A percentile compares a stretch with the other conserved stretches of the same genome.
phyloP scores from a whole-genome alignment of 1,140 invertebrate genomes.

The Ectropis grisescens region DNA sequence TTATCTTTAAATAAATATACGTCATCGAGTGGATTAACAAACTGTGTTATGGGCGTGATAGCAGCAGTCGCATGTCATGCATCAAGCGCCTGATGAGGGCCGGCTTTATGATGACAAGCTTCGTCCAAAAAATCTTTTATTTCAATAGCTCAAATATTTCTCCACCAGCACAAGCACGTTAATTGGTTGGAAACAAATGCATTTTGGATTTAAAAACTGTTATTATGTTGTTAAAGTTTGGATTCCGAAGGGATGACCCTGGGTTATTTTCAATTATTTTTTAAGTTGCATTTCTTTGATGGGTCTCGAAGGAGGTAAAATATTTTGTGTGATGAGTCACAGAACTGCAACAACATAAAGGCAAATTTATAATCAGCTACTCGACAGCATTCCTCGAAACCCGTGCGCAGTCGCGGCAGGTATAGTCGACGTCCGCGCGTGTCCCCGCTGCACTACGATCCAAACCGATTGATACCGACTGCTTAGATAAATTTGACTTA shows the following conservation, averaged over 20 bases:
- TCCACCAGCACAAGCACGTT: conserved; percentile 5
- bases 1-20: conserved; percentile 12
- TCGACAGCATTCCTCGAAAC: conserved; percentile 47
- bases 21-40: conserved; percentile 18
- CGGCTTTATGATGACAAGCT: conserved; percentile 2
- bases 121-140: neutral
- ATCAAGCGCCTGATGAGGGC: conserved; percentile 8
- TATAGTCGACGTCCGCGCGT: no score
- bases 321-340: conserved; percentile 34
- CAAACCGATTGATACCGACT: no score
- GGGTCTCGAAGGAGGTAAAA: conserved; percentile 6
- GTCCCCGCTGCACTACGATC: no score
- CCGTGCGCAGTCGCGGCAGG: conserved; percentile 1
- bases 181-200: conserved; percentile 10
- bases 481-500: no score
- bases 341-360: conserved; percentile 38
- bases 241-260: conserved; percentile 10
- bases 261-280: conserved; percentile 5
- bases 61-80: conserved; percentile 11
- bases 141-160: no score
- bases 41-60: conserved; percentile 7
- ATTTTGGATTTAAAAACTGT: conserved; percentile 4
- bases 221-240: conserved; percentile 12
- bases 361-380: conserved; percentile 47
- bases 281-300: conserved; percentile 7